Conservation (phyloP, 2,888 invertebrate species). For the Apoderus coryli region DNA sequence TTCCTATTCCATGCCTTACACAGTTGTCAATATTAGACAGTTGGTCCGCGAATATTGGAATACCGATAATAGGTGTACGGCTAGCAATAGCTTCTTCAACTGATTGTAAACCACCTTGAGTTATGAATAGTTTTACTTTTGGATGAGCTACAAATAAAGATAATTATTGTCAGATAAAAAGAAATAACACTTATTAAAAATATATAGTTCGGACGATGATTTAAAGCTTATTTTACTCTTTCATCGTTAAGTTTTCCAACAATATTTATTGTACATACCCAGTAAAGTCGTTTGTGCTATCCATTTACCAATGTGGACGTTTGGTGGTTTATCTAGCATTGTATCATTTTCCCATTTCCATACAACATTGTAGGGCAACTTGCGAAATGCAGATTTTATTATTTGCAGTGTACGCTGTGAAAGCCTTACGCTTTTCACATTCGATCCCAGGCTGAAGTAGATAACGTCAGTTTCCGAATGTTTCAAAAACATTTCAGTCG, state of each 20-base stretch:
- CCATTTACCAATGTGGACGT: conserved; percentile 32
- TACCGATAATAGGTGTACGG: conserved; percentile 21
- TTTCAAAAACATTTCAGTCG: too few species aligned
- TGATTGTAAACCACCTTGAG: conserved; percentile 22
- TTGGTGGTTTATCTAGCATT: conserved; percentile 23
- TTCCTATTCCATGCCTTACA: conserved; percentile 17
- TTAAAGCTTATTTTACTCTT: too few species aligned
- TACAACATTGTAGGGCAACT: conserved; percentile 31
- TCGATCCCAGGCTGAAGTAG: conserved; percentile 33
- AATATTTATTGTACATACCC: too few species aligned
- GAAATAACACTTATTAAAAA: too few species aligned
- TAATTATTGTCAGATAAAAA: too few species aligned
- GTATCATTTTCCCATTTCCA: conserved; percentile 33
- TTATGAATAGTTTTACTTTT: conserved; percentile 22
- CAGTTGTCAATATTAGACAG: conserved; percentile 19
- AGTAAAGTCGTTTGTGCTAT: too few species aligned
- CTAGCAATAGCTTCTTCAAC: conserved; percentile 21
- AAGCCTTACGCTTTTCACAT: conserved; percentile 27
- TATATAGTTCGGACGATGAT: too few species aligned
- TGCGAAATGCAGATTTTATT: conserved; percentile 27
- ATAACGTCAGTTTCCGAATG: too few species aligned
- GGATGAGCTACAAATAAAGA: too few species aligned
- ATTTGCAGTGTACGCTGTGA: conserved; percentile 22
- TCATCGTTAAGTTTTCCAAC: too few species aligned
- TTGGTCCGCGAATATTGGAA: conserved; percentile 24